Evolutionary conservation across 2,888 invertebrate genomes (phyloP), one percentile per base, ranked within the genome.

Genomic region (Neoaliturus tenellus): DNA sequence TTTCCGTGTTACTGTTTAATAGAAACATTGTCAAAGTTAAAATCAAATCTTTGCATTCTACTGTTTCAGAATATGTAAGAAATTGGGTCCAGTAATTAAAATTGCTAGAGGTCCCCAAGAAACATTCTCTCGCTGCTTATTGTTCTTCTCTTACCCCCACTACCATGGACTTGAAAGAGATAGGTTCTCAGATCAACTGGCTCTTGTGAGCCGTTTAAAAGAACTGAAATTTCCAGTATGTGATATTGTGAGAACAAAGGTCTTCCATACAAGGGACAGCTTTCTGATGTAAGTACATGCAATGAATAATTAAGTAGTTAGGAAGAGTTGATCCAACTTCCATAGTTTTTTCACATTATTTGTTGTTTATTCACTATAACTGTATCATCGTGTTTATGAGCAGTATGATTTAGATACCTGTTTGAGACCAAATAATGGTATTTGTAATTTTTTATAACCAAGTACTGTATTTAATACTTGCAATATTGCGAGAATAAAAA

Each of bases 71-170:
- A 51, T 78, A 17, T 78, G 33, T 33, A 48, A 31, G 20, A 28
- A 90, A 85, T 88, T 89, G 0, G 92, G 92, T 0, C 44, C 87
- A 10, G 91, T 91, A 84, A 91, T 90, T 84, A 91, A 90, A 86
- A 87, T 92, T 17, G 89, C 91, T 4, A 90, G 91, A 12, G 33
- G 87, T 23, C 90, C 90, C 0, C 88, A 89, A 6, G 88, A 67
- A 1, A 89, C 90, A 0, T 87, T 92, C 1, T 86, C 91, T 81
- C 90, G 90, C 58, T 87, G 92, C 23, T 90, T 92, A 85, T 84
- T 91, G 3, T 87, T 92, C 0, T 92, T 91, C 90, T 92, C 91
- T 86, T 88, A 92, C 4, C 92, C 92, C 1, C 90, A 91, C 12
- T 89, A 91, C 85, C 90, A 90, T 55, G 89, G 87, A 17, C 86